Base-by-base conservation (phyloP, 2,888 invertebrate genomes). In the Apamea monoglypha region DNA sequence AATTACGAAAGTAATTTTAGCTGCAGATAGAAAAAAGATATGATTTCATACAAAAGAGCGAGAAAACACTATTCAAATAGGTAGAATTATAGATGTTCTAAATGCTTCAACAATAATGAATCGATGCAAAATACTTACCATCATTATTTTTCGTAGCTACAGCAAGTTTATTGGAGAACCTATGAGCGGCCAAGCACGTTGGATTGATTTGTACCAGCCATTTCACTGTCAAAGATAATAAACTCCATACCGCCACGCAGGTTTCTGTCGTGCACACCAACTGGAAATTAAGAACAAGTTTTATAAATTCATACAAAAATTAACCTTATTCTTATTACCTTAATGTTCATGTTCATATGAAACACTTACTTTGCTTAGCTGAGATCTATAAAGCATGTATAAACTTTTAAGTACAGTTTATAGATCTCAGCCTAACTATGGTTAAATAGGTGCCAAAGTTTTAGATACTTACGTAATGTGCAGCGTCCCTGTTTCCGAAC, bases 231-330 rank as follows among this genome's bases (percentile, higher is more conserved):
- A 98, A 94, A 0, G 98, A 98, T 74, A 98, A 93, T 29, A 98
- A 94, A 95, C 98, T 98, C 98, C 98, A 98, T 2, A 98, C 98
- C 5, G 97, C 97, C 16, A 98, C 88, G 81, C 97, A 97, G 21
- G 96, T 93, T 6, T 96, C 92, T n/a, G 97, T 97, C 5, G 97
- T 96, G 86, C 97, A 97, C 21, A 95, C 97, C 88, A 97, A 88
- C 97, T 97, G 87, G 16, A 92, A 94, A 82, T 4, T 71, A 68
- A 14, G 5, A n/a, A 40, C 21, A n/a, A 40, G 16, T 63, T 61
- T 29, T 16, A 47, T 36, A 74, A 3, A 72, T 71, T 16, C 7
- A 32, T 78, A 53, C 70, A 53, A 70, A 53, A 32, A 70, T 18
- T 10, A n/a, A 70, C 18, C 10, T 50, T 68, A 47, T 29, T 44